Base-by-base conservation (phyloP, 2,797 vertebrate species). In the Meda fulgida region DNA sequence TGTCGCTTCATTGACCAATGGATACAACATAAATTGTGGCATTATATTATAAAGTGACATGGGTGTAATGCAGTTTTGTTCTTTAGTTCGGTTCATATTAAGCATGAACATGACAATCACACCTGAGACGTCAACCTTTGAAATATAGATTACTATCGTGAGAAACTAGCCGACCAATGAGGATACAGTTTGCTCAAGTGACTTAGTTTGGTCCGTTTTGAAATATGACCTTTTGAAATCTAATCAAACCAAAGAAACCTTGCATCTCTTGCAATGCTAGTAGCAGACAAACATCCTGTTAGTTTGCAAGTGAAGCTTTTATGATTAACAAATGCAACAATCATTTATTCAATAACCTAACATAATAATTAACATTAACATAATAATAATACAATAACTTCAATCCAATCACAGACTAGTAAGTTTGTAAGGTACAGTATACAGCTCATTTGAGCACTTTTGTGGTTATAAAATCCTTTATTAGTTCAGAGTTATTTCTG, bases 381-480 rank as follows among this genome's bases (percentile, higher is more conserved):
- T 31, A 16, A 75, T 31, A 16, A 29, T 16, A 51, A 51, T 16
- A 31, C 3, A 66, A 34, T 31, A 65, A 8, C 14, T 31, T 66
- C 16, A 34, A 67, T 53, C 3, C 46, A 75, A 73, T 51, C 26
- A 51, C 43, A 51, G 16, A 51, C 46, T 51, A 11, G 4, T 48
- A 51, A 3, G 2, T 73, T 31, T 21, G 40, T 48, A 72, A 18
- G 1, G 19, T 73, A 51, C 46, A 34, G 29, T 29, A 31, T 6
- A 29, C 29, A 18, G n/a, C 6, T 72, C n/a, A 29, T 18, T 51
- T 31, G 2, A 31, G 9, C 40, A 8, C 29, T n/a, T 66, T 53
- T 75, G 29, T 23, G 48, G 26, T 79, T 65, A 79, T 79, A 65
- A 14, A 29, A 65, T 46, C 13, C 53, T 69, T 69, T 69, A 53